Evolutionary conservation across 1,140 invertebrate species (phyloP).

Genomic region (Lepidurus packardi): DNA sequence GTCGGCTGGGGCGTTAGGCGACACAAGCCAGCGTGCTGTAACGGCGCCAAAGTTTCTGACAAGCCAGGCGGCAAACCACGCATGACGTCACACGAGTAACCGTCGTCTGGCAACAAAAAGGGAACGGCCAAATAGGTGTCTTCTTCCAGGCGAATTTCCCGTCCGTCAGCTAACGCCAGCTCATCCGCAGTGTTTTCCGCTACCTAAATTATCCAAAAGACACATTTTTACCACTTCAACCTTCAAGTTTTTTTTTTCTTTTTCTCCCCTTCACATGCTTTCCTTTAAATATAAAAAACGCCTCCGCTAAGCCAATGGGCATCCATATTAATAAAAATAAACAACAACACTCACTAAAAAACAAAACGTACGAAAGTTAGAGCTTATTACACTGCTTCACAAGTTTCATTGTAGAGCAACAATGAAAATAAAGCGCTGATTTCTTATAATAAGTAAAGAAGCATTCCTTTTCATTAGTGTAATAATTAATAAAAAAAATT

Average conservation of each 20-base stretch:
- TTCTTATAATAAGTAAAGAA: too few relatives aligned
- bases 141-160: slow-evolving; percentile 60
- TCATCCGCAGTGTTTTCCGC: slow-evolving; percentile 91
- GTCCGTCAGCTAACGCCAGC: slow-evolving; percentile 77
- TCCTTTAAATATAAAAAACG: too few relatives aligned
- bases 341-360: too few relatives aligned
- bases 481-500: slow-evolving; percentile 38
- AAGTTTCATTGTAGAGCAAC: too few relatives aligned
- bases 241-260: neutral
- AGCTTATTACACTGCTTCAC: too few relatives aligned
- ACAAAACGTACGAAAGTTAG: too few relatives aligned
- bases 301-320: too few relatives aligned
- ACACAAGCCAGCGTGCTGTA: slow-evolving; percentile 80
- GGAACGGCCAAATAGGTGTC: slow-evolving; percentile 81
- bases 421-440: too few relatives aligned
- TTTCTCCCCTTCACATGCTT: too few relatives aligned
- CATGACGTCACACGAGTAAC: slow-evolving; percentile 95
- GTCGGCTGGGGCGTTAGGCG: slow-evolving; percentile 81
- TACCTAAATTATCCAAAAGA: slow-evolving; percentile 48
- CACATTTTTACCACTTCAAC: slow-evolving; percentile 20
- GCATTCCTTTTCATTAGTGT: neutral
- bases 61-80: slow-evolving; percentile 85
- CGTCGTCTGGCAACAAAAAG: slow-evolving; percentile 91
- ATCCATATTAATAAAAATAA: too few relatives aligned
- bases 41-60: slow-evolving; percentile 81